A percentile compares a stretch with the other conserved stretches of the same genome.
Conservation (phyloP, 2,113 vertebrate genomes). For the Taurulus bubalis region DNA sequence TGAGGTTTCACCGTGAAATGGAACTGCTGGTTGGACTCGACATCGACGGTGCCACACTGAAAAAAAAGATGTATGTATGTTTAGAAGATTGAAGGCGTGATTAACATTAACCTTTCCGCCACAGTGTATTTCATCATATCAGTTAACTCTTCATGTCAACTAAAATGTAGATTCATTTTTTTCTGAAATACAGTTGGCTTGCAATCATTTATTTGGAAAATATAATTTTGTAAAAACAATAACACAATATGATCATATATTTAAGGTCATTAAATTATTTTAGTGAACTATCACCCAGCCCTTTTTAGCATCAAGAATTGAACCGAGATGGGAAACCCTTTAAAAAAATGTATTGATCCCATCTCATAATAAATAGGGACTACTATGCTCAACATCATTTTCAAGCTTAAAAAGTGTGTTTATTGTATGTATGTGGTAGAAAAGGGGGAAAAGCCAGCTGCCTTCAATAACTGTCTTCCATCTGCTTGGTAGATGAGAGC, state of each 20-base stretch:
- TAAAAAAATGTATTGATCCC: neutral
- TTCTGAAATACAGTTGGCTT: neutral
- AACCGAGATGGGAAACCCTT: neutral
- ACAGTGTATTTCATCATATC: too few species aligned
- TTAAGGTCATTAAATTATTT: neutral
- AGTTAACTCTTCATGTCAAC: too few species aligned
- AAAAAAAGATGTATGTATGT: constrained; percentile 84
- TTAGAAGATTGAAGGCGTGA: neutral
- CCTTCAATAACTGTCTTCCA: neutral
- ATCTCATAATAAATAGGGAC: neutral
- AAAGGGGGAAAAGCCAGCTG: neutral
- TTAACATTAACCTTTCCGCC: too few species aligned
- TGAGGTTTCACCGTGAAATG: constrained; percentile 87
- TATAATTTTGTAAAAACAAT: neutral
- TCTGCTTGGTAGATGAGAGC: neutral
- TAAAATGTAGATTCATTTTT: too few species aligned
- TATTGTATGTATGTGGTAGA: neutral
- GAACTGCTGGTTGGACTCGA: constrained; percentile 92
- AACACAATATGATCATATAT: neutral
- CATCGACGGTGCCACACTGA: constrained; percentile 80
- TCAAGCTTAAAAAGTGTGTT: neutral
- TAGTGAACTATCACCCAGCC: too few species aligned
- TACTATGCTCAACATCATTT: neutral
- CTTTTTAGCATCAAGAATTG: neutral
- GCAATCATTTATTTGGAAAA: neutral